phyloP scores from a whole-genome alignment of 2,888 invertebrate genomes.

The Empis livida region DNA sequence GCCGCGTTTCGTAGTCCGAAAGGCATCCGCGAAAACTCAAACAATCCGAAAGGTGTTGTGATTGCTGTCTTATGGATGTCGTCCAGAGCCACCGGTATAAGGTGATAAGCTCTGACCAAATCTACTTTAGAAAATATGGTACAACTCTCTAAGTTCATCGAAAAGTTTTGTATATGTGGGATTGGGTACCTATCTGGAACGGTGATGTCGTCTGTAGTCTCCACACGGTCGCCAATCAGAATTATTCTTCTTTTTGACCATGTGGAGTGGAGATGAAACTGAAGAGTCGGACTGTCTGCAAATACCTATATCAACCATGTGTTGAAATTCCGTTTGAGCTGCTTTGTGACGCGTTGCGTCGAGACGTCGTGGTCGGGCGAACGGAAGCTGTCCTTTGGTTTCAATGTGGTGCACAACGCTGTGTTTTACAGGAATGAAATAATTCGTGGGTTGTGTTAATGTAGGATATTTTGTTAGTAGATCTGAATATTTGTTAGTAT shows the following conservation, averaged over 20 bases:
- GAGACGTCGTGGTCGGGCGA: too few species aligned
- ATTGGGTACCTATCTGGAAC: slow-evolving; percentile 5
- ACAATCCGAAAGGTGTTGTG: neutral
- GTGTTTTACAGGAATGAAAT: neutral
- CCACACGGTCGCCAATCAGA: neutral
- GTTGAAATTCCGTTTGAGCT: too few species aligned
- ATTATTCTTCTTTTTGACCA: neutral
- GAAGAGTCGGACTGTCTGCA: too few species aligned
- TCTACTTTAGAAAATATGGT: slow-evolving; percentile 14
- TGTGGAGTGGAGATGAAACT: too few species aligned
- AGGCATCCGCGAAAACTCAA: neutral
- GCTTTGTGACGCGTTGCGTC: too few species aligned
- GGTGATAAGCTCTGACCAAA: slow-evolving; percentile 20
- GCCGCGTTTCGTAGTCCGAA: slow-evolving; percentile 1
- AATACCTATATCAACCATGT: too few species aligned
- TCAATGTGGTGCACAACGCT: neutral
- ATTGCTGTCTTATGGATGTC: neutral
- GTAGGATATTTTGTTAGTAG: neutral
- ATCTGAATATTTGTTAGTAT: neutral
- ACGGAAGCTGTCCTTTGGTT: too few species aligned
- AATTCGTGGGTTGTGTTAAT: neutral
- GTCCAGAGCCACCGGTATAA: slow-evolving; percentile 22
- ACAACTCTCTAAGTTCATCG: neutral
- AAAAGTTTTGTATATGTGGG: neutral
- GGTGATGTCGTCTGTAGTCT: neutral